Evolutionary conservation across 2,797 vertebrate genomes (phyloP), one percentile per base, ranked within the genome.

Genomic region (Enteromius paludinosus): DNA sequence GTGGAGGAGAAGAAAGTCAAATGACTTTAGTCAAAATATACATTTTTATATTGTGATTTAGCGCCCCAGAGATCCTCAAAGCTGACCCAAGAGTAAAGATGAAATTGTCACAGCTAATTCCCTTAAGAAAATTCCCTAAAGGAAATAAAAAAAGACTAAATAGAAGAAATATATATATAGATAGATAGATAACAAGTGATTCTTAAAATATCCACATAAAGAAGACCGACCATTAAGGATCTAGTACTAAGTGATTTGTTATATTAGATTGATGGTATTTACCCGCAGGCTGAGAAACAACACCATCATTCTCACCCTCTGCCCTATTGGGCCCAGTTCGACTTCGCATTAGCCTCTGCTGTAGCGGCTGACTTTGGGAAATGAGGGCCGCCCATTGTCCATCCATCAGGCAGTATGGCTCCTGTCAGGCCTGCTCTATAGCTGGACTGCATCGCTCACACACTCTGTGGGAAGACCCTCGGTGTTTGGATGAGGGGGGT

Each of bases 381-480:
- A 74, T 59, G 62, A 72, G 71, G 74, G 64, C 41, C 11, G 61
- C 35, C 80, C 47, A 82, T 82, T 82, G 80, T 82, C 65, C 86
- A 82, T 83, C 71, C 76, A 84, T 78, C 74, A 86, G 52, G 79
- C 30, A 38, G 76, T 66, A 70, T 7, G 41, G 72, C 52, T 78
- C 43, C 62, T 82, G 56, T 59, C 81, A 77, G 70, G 52, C 47
- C 56, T 75, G 73, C 49, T 54, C 80, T 76, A 75, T 84, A 47
- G 47, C 62, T 76, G 35, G 59, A 68, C 73, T 47, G 62, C 7
- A 78, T 61, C 80, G 33, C 81, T 56, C 62, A 78, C 17, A 68
- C 61, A 14, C 23, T 56, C 77, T 73, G 66, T 79, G 56, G 47
- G 78, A 74, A 79, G 78, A 66, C 47, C 61, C 78, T 73, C 35